Conservation (phyloP, 2,888 invertebrate species). For the Zygogramma bicolorata region DNA sequence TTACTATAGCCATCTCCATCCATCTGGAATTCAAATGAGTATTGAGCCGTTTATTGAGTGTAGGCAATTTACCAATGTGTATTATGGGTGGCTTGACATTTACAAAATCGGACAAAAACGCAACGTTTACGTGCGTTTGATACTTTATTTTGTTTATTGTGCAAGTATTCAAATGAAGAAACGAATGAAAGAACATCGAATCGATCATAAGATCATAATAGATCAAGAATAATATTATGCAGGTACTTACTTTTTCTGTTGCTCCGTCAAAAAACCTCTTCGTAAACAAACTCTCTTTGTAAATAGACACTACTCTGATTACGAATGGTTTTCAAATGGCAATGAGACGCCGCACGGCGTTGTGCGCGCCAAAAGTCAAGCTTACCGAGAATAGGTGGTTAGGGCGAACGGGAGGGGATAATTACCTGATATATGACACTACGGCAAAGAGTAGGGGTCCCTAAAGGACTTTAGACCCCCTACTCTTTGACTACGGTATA, state of each 20-base stretch:
- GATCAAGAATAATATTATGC: slow-evolving; percentile 20
- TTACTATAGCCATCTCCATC: neutral
- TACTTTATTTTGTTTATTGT: slow-evolving; percentile 12
- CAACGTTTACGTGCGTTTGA: slow-evolving; percentile 4
- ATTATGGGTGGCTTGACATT: slow-evolving; percentile 12
- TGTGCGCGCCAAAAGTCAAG: too few relatives aligned
- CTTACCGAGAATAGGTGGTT: too few relatives aligned
- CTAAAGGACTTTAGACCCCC: too few relatives aligned
- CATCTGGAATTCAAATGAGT: slow-evolving; percentile 10
- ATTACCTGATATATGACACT: too few relatives aligned
- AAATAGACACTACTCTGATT: neutral
- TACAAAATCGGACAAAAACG: slow-evolving; percentile 10
- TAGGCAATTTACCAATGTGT: neutral
- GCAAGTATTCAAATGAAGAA: slow-evolving; percentile 17
- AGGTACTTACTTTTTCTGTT: slow-evolving; percentile 17
- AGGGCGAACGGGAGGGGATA: too few relatives aligned
- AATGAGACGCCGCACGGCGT: too few relatives aligned
- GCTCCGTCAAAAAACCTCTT: slow-evolving; percentile 15
- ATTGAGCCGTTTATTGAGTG: slow-evolving; percentile 5
- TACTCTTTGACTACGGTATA: too few relatives aligned
- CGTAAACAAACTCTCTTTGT: slow-evolving; percentile 7
- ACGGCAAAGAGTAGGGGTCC: too few relatives aligned
- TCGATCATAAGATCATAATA: slow-evolving; percentile 20
- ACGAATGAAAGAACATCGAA: slow-evolving; percentile 11
- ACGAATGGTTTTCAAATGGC: neutral